Conservation (phyloP, 2,888 invertebrate genomes). For the Nephrotoma appendiculata region DNA sequence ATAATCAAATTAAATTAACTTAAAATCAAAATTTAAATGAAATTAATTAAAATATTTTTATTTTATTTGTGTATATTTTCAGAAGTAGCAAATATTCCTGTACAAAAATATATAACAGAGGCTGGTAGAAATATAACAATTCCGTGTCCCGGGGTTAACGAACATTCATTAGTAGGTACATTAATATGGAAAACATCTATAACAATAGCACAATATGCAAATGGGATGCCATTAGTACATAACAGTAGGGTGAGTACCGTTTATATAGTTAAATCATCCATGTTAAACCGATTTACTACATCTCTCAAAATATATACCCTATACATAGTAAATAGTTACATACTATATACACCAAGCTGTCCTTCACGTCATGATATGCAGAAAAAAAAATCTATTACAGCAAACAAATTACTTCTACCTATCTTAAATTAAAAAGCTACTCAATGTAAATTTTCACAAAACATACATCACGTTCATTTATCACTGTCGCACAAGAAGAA, state of each 20-base stretch:
- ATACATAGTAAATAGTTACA: background rate
- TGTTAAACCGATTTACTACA: background rate
- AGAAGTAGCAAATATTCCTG: slow-evolving; percentile 44
- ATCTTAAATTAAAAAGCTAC: background rate
- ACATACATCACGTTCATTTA: background rate
- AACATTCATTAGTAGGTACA: slow-evolving; percentile 46
- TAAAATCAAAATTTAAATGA: background rate
- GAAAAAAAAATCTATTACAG: background rate
- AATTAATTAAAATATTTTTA: background rate
- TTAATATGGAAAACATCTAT: slow-evolving; percentile 41
- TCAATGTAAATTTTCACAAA: background rate
- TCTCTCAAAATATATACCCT: background rate
- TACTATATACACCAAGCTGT: background rate
- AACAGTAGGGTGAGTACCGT: slow-evolving; percentile 29
- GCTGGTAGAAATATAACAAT: slow-evolving; percentile 51
- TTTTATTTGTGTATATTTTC: slow-evolving; percentile 23
- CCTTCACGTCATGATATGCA: background rate
- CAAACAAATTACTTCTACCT: background rate
- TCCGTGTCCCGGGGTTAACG: slow-evolving; percentile 51
- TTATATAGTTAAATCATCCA: background rate
- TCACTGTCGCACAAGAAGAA: background rate
- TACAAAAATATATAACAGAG: slow-evolving; percentile 42
- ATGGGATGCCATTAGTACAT: slow-evolving; percentile 32
- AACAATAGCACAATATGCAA: slow-evolving; percentile 33
- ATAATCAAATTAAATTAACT: background rate